Base-by-base conservation (phyloP, 2,888 invertebrate species). In the Pristionchus japonicus region DNA sequence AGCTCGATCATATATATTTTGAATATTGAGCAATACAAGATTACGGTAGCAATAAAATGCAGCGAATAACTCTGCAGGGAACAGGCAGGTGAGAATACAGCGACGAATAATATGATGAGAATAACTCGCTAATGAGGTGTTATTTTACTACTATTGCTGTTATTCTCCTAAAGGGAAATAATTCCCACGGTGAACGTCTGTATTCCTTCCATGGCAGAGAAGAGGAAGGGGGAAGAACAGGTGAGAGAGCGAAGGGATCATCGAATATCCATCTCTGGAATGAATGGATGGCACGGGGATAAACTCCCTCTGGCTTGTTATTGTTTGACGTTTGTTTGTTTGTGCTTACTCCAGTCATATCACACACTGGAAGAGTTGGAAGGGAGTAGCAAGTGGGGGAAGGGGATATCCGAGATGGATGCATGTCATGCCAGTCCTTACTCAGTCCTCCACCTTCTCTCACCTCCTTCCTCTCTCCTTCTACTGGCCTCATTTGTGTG, bases 401-500 rank as follows among this genome's bases (percentile, higher is more conserved):
- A 27, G 77, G 77, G 20, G 34, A 70, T 37, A 37, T 20, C 6
- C 70, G 23, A 70, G 70, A 70, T 70, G 70, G 77, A 77, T 23
- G 47, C 77, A 77, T 77, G 77, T 47, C 77, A 47, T 77, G 77
- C 43, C n/a, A 27, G 31, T 34, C 64, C 77, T 40, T 77, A 77
- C 77, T 77, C 77, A 27, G 77, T 47, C 70, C 37, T 70, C 80
- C 52, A 52, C 80, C 82, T 83, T 52, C 52, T 52, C 82, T 52
- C 49, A 52, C 52, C 82, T 83, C 52, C 52, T 34, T 34, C 82
- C 37, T 15, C 52, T 23, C 49, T 74, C 13, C 77, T 52, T 49
- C 49, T 31, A 52, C 82, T 83, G 82, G 52, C 82, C 82, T 83
- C 82, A 83, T 83, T 83, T 83, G 77, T 49, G 80, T 80, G 82